These are phyloP conservation scores for Galaxias olidus DNA, from an alignment of 2,797 vertebrate species.

Conservation along the genomic window DNA sequence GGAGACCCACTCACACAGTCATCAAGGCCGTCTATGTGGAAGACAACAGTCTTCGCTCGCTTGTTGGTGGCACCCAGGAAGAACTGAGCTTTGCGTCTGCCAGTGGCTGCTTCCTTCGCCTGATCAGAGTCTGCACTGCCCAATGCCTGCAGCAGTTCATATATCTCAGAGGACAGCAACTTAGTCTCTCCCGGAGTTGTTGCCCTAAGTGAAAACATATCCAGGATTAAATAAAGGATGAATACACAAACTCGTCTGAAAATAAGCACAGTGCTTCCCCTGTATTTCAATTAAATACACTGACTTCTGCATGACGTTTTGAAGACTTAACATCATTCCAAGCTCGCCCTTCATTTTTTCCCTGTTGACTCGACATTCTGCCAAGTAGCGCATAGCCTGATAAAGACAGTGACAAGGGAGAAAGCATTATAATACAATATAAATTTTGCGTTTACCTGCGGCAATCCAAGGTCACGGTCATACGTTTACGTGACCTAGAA, in stretches of 20 bases:
- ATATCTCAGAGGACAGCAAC: constrained; percentile 87
- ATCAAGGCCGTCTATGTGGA: constrained; percentile 91
- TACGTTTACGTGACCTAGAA: too few relatives aligned
- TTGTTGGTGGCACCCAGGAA: constrained; percentile 92
- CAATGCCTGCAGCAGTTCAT: constrained; percentile 84
- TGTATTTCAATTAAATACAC: constrained; percentile 45
- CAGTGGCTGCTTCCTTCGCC: constrained; percentile 72
- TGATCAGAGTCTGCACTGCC: constrained; percentile 63
- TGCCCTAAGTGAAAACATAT: constrained; percentile 64
- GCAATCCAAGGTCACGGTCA: too few relatives aligned
- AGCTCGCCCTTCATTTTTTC: constrained; percentile 91
- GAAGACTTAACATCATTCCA: constrained; percentile 93
- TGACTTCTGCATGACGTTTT: constrained; percentile 92
- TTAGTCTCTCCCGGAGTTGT: constrained; percentile 91
- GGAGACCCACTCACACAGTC: constrained; percentile 79
- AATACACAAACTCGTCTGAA: too few relatives aligned
- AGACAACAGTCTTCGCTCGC: constrained; percentile 88
- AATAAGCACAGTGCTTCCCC: too few relatives aligned
- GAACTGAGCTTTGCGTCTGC: constrained; percentile 88
- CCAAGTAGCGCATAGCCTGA: constrained; percentile 89
- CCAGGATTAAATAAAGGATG: background rate
- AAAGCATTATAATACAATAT: background rate
- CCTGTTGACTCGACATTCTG: constrained; percentile 87
- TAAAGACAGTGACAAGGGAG: constrained; percentile 12
- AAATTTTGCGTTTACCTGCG: background rate